Evolutionary conservation across 2,797 vertebrate genomes (phyloP).

Genomic region (Anguilla marmorata): DNA sequence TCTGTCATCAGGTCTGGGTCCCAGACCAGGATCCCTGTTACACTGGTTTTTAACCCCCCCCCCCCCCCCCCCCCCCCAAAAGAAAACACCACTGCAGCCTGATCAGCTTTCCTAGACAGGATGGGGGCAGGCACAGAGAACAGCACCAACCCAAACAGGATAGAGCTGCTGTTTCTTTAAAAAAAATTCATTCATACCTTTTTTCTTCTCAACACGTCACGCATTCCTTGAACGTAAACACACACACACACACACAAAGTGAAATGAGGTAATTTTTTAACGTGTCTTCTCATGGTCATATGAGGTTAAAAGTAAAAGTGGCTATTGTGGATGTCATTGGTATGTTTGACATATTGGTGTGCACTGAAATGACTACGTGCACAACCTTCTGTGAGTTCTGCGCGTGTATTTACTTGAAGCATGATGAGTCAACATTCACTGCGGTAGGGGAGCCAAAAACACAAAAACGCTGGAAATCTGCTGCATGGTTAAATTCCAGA

Average conservation of each 20-base stretch:
- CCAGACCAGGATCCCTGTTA: conserved; percentile 25
- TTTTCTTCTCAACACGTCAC: not conserved
- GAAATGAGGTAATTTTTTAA: not conserved
- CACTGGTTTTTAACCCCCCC: conserved; percentile 7
- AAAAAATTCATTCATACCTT: not conserved
- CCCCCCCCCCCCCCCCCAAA: not conserved
- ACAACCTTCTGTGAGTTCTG: not conserved
- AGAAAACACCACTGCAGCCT: not conserved
- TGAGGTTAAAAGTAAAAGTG: not conserved
- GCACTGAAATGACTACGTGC: not conserved
- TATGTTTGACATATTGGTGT: not conserved
- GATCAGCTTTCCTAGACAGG: not conserved
- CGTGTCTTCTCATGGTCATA: not conserved
- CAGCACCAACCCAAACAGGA: not conserved
- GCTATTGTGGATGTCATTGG: not conserved
- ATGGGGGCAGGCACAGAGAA: not conserved
- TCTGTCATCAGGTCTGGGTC: conserved; percentile 23
- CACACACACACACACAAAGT: no score
- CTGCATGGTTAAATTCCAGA: not conserved
- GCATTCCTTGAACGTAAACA: not conserved
- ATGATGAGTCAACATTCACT: not conserved
- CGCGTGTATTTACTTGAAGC: not conserved
- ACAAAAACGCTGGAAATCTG: not conserved
- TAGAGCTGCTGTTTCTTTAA: not conserved
- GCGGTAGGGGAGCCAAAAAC: not conserved